phyloP scores from a whole-genome alignment of 2,113 vertebrate species.

The Heterocephalus glaber region DNA sequence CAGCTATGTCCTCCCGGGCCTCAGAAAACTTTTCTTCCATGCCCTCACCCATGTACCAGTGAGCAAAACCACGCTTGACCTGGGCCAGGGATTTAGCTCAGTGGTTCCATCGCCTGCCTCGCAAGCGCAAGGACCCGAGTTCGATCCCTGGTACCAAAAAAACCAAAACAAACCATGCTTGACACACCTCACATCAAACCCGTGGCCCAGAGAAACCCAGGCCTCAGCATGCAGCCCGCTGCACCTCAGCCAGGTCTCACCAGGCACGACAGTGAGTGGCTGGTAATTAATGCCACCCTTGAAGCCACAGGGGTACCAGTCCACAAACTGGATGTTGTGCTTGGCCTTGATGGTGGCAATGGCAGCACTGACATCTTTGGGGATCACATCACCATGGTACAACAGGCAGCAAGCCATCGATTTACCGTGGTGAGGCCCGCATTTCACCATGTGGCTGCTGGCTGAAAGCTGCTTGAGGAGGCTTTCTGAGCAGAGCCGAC shows the following conservation, averaged over 20 bases:
- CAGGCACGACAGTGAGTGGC: constrained; percentile 89
- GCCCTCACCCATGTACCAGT: constrained; percentile 91
- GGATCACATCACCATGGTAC: neutral
- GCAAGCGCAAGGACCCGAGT: too few species aligned
- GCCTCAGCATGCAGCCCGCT: constrained; percentile 90
- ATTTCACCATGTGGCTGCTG: neutral
- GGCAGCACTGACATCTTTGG: neutral
- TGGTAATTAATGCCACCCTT: constrained; percentile 93
- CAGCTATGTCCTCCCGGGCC: constrained; percentile 93
- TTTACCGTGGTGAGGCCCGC: neutral
- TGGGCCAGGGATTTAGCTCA: too few species aligned
- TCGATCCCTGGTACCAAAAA: too few species aligned
- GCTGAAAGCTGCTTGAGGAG: constrained; percentile 85
- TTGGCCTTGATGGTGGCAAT: neutral
- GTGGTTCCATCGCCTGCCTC: too few species aligned
- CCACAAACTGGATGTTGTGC: constrained; percentile 85
- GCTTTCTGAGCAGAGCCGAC: constrained; percentile 89
- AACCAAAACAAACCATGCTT: constrained; percentile 88
- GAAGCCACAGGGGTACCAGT: constrained; percentile 93
- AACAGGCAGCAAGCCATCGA: neutral
- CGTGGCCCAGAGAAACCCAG: constrained; percentile 91
- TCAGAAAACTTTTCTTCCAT: constrained; percentile 93
- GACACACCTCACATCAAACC: constrained; percentile 91
- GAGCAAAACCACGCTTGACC: constrained; percentile 83
- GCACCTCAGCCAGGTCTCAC: constrained; percentile 89